Evolutionary conservation across 2,113 vertebrate species (phyloP), one percentile per base, ranked within the genome.

Genomic region (Notothenia rossii): DNA sequence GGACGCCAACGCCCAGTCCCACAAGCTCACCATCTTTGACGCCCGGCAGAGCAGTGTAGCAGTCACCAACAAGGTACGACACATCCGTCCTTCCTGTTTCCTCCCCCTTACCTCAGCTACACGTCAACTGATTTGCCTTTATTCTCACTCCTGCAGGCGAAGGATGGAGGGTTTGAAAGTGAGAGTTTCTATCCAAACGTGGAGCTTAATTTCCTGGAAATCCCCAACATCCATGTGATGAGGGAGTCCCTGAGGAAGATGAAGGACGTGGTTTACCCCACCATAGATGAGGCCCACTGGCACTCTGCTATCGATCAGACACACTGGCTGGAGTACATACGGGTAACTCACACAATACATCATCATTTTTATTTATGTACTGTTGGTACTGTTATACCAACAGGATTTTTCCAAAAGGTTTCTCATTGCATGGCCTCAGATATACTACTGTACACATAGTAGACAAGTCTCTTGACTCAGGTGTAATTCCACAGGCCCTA

Each of bases 161-260:
- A 99, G 90, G 98, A 98, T 22, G 98, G 98, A 43, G 98, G 98
- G 0, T 99, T 95, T 36, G 98, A 99, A 89, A 97, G 93, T 49
- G 97, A 98, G 92, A 96, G 93, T 67, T 96, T 97, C 89, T 99
- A 99, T 81, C 93, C 96, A 17, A 98, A 97, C 0, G 96, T 96
- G 3, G 98, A 99, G 70, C 93, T 99, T 10, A 93, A 96, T 61
- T 99, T 99, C 75, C 86, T 99, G 89, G 98, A 99, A 62, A 99
- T 99, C 29, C 97, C 97, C 20, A 99, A 99, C 77, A 99, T 99
- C n/a, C 98, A 99, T 0, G 98, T 99, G 13, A 99, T 99, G 96
- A 94, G 98, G 50, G 98, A 99, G 88, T 98, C 98, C 8, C 93
- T 99, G 61, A 95, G 98, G 14, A 99, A 99, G 76, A 90, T 99